Evolutionary conservation across 1,140 invertebrate species (phyloP).

Genomic region (Zaprionus capensis): DNA sequence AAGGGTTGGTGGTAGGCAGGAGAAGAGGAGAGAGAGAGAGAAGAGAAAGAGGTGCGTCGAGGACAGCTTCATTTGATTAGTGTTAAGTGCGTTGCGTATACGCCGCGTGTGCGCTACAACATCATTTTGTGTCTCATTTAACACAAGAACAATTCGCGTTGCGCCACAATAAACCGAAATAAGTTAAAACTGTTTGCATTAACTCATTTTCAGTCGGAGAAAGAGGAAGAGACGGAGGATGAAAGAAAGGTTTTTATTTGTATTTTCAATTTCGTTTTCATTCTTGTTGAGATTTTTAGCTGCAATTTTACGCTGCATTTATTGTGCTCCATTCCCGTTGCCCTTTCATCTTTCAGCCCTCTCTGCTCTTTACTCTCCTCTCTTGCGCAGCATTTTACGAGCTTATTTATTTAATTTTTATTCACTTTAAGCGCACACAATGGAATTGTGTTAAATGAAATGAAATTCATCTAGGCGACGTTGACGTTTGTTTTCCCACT

Average conservation of each 20-base stretch:
- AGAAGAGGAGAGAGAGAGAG: no score
- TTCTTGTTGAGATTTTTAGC: slow-evolving; percentile 12
- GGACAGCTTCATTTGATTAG: slow-evolving; percentile 42
- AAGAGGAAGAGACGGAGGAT: slow-evolving; percentile 1
- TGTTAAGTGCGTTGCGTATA: slow-evolving; percentile 63
- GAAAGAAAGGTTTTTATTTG: slow-evolving; percentile 13
- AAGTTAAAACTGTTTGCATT: slow-evolving; percentile 37
- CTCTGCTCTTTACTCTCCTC: neutral
- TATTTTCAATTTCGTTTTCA: slow-evolving; percentile 1
- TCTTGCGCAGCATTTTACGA: neutral
- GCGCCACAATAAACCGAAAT: slow-evolving; percentile 30
- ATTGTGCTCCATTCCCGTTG: slow-evolving; percentile 35
- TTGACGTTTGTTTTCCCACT: slow-evolving; percentile 24
- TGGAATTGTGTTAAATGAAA: slow-evolving; percentile 79
- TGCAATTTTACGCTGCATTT: slow-evolving; percentile 71
- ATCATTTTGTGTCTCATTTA: slow-evolving; percentile 77
- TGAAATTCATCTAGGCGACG: slow-evolving; percentile 73
- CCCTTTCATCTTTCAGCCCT: neutral
- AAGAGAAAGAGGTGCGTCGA: no score
- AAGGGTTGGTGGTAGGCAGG: slow-evolving; percentile 83
- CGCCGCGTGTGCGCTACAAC: slow-evolving; percentile 42
- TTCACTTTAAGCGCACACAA: slow-evolving; percentile 69
- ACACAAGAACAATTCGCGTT: slow-evolving; percentile 50
- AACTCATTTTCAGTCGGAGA: slow-evolving; percentile 35
- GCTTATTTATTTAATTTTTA: slow-evolving; percentile 71